Percentiles rank a stretch among this genome's conserved stretches.
These are phyloP conservation scores for Uloborus plumipes DNA, from an alignment of 2,888 invertebrate species.

Conservation along the genomic window DNA sequence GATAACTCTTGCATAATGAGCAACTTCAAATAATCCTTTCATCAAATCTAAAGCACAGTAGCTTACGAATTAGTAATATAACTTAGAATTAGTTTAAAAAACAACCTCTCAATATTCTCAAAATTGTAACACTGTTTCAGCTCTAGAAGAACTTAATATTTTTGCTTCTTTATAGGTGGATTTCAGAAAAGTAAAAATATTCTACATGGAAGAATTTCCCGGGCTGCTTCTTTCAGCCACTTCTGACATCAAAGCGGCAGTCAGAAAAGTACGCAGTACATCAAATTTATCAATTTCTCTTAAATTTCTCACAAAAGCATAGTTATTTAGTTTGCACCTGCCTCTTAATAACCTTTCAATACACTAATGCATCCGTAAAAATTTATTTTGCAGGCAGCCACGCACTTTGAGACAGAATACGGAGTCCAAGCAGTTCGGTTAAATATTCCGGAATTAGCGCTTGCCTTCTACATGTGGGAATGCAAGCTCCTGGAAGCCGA, in stretches of 20 bases:
- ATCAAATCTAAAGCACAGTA: no score
- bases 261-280: slow-evolving; percentile 1
- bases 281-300: not conserved
- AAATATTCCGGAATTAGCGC: slow-evolving; percentile 70
- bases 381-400: slow-evolving; percentile 45
- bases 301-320: no score
- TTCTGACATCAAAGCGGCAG: not conserved
- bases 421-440: slow-evolving; percentile 78
- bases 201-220: slow-evolving; percentile 31
- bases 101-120: no score
- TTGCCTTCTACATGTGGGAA: slow-evolving; percentile 71
- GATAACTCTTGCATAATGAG: no score
- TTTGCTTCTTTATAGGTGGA: slow-evolving; percentile 13
- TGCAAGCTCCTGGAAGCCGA: slow-evolving; percentile 68
- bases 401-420: slow-evolving; percentile 73
- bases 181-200: slow-evolving; percentile 29
- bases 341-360: no score
- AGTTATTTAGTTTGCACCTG: no score
- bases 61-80: no score
- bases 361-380: no score
- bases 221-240: slow-evolving; percentile 14
- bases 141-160: no score
- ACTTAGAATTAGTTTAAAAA: no score
- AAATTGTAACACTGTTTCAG: no score
- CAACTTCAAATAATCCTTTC: no score